phyloP scores from a whole-genome alignment of 2,888 invertebrate genomes.

The Mellilla xanthometata region DNA sequence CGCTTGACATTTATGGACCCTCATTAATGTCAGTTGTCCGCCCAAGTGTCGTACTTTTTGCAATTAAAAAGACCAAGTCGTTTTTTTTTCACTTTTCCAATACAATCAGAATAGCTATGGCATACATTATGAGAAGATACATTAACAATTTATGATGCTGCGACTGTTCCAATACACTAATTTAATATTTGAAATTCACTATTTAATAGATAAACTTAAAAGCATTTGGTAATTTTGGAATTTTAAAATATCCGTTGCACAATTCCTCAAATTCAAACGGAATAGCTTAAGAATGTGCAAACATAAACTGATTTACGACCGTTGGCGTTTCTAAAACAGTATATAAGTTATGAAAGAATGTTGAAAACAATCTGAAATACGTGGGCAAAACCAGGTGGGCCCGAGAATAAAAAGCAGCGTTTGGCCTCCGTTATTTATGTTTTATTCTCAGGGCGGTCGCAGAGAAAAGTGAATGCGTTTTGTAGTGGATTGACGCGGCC shows the following conservation, averaged over 20 bases:
- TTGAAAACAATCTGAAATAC: conserved; percentile 63
- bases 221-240: conserved; percentile 1
- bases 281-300: conserved; percentile 59
- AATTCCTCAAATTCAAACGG: conserved; percentile 61
- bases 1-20: conserved; percentile 44
- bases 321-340: conserved; percentile 60
- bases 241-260: conserved; percentile 44
- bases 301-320: conserved; percentile 72
- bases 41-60: conserved; percentile 25
- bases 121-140: neutral
- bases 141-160: neutral
- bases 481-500: conserved; percentile 56
- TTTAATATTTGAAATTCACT: neutral
- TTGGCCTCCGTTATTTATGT: conserved; percentile 52
- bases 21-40: conserved; percentile 46
- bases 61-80: conserved; percentile 5
- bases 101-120: neutral
- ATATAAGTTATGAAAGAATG: conserved; percentile 71
- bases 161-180: neutral
- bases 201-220: neutral
- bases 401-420: conserved; percentile 56
- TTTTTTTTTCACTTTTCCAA: neutral
- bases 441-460: conserved; percentile 53
- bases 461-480: conserved; percentile 62
- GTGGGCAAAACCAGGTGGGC: conserved; percentile 68